Evolutionary conservation across 2,113 vertebrate species (phyloP).

Genomic region (Thamnophis sirtalis): DNA sequence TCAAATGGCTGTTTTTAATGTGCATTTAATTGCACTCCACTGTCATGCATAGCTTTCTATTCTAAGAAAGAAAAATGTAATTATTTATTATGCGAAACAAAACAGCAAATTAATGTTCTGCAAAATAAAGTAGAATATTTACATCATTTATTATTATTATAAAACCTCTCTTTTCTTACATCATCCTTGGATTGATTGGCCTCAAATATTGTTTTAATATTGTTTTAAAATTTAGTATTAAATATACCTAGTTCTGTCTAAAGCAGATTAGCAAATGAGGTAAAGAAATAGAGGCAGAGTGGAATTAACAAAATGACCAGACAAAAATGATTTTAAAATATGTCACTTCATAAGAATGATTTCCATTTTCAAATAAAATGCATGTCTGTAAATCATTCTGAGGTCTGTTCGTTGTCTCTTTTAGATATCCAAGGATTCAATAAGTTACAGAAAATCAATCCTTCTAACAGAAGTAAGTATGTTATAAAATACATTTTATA

Average conservation of each 20-base stretch:
- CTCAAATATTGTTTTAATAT: too few species aligned
- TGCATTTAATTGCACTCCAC: neutral
- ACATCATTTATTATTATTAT: neutral
- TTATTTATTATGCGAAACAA: neutral
- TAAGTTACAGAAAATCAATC: slow-evolving; percentile 65
- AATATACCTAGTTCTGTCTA: neutral
- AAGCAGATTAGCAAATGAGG: neutral
- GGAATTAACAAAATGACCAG: neutral
- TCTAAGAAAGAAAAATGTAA: neutral
- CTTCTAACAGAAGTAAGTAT: slow-evolving; percentile 59
- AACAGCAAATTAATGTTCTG: neutral
- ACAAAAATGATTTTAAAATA: neutral
- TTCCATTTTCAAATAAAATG: neutral
- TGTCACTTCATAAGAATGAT: neutral
- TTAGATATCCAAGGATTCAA: slow-evolving; percentile 69
- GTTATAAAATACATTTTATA: neutral
- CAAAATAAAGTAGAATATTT: neutral
- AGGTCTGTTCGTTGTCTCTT: slow-evolving; percentile 22
- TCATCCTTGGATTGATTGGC: neutral
- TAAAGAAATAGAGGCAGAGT: neutral
- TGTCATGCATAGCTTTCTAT: neutral
- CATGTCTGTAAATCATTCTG: slow-evolving; percentile 20
- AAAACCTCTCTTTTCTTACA: neutral
- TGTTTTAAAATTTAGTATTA: neutral
- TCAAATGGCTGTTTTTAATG: neutral